Evolutionary conservation across 2,888 invertebrate genomes (phyloP).

Genomic region (Acronicta alni): DNA sequence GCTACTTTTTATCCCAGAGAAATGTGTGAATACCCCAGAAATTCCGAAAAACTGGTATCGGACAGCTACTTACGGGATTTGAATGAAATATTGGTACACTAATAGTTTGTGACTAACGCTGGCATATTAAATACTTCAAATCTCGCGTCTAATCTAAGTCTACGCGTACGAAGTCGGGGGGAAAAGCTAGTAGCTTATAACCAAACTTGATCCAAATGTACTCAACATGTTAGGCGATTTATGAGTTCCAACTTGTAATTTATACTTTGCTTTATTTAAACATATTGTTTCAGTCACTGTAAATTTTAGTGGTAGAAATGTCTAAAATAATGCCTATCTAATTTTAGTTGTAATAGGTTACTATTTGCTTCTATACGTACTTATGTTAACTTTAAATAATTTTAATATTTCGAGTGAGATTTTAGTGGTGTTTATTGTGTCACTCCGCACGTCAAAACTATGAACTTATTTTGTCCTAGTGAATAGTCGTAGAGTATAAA

Average conservation of each 20-base stretch:
- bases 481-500: too few species aligned
- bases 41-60: too few species aligned
- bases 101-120: too few species aligned
- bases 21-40: too few species aligned
- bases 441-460: too few species aligned
- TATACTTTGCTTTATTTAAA: constrained; percentile 80
- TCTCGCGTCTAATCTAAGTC: too few species aligned
- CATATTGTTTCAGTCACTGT: constrained; percentile 73
- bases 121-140: too few species aligned
- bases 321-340: constrained; percentile 69
- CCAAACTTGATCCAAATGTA: constrained; percentile 88
- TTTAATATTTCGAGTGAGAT: constrained; percentile 65
- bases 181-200: constrained; percentile 72
- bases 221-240: constrained; percentile 78
- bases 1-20: too few species aligned
- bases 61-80: too few species aligned
- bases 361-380: constrained; percentile 68
- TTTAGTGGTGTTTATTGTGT: constrained; percentile 63
- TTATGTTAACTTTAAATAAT: constrained; percentile 61
- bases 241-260: constrained; percentile 77
- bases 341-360: constrained; percentile 71
- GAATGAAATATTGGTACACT: too few species aligned
- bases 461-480: too few species aligned
- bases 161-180: too few species aligned
- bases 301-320: constrained; percentile 76